Conservation (phyloP, 2,888 invertebrate genomes). For the Trissolcus japonicus region DNA sequence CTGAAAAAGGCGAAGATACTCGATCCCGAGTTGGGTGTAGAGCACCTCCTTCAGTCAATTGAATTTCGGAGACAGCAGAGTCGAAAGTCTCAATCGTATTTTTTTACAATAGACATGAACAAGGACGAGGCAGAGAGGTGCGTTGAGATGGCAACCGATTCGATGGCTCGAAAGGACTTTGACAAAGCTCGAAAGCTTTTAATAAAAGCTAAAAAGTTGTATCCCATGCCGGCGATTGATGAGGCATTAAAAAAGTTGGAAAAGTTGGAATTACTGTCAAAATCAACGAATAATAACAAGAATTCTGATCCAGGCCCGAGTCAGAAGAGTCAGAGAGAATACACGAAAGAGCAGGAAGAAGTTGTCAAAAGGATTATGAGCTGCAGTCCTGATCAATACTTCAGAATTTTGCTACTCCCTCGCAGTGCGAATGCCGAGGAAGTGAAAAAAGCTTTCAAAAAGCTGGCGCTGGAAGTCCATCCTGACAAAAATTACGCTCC, state of each 20-base stretch:
- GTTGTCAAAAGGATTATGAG: conserved; percentile 79
- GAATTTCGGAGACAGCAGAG: background rate
- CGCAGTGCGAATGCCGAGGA: conserved; percentile 93
- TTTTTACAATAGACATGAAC: conserved; percentile 63
- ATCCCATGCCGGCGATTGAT: conserved; percentile 89
- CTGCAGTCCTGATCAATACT: conserved; percentile 90
- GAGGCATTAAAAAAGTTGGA: conserved; percentile 71
- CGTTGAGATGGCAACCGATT: conserved; percentile 69
- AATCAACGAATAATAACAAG: background rate
- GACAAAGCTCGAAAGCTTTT: conserved; percentile 60
- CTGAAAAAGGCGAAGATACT: conserved; percentile 1
- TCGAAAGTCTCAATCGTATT: conserved; percentile 2
- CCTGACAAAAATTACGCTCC: conserved; percentile 99
- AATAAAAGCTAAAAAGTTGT: conserved; percentile 82
- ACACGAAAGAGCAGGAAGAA: conserved; percentile 78
- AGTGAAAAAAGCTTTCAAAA: conserved; percentile 94
- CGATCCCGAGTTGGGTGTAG: conserved; percentile 88
- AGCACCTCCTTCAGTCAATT: conserved; percentile 74
- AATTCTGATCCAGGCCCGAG: background rate
- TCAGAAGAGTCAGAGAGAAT: conserved; percentile 65
- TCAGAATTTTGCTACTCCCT: conserved; percentile 91
- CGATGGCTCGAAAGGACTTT: conserved; percentile 84
- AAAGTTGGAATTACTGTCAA: background rate
- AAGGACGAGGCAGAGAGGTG: conserved; percentile 59
- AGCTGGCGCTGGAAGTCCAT: conserved; percentile 93